Evolutionary conservation across 2,113 vertebrate genomes (phyloP).

Genomic region (Gallinago jamesoni): DNA sequence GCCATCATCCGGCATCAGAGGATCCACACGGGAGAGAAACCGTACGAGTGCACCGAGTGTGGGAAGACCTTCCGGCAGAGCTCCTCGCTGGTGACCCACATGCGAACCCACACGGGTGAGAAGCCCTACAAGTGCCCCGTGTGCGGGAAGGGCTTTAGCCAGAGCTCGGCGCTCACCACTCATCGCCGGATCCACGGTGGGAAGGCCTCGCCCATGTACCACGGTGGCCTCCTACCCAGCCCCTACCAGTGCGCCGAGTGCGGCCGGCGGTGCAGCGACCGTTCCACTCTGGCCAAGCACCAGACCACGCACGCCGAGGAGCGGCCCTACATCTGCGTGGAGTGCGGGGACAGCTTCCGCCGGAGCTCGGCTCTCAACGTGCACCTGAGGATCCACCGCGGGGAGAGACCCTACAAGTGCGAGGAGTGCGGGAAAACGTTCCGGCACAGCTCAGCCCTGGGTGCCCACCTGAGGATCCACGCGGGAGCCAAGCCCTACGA

Average conservation of each 20-base stretch:
- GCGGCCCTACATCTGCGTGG: conserved; percentile 25
- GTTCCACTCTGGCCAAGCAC: background rate
- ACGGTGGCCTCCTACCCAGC: background rate
- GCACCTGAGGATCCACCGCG: conserved; percentile 45
- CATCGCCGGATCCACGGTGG: background rate
- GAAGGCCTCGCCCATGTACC: background rate
- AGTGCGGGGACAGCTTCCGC: conserved; percentile 41
- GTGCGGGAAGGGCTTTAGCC: conserved; percentile 59
- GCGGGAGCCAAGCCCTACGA: conserved; percentile 56
- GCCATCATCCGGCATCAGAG: conserved; percentile 51
- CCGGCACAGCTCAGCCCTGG: conserved; percentile 65
- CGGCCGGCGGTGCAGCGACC: background rate
- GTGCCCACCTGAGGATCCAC: conserved; percentile 70
- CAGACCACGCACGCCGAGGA: background rate
- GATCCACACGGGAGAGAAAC: conserved; percentile 49
- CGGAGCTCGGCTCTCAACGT: conserved; percentile 21
- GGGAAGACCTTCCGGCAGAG: conserved; percentile 77
- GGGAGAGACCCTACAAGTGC: conserved; percentile 38
- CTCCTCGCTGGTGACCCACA: conserved; percentile 50
- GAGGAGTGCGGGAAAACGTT: conserved; percentile 56
- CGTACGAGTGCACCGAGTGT: conserved; percentile 74
- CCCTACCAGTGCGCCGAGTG: background rate
- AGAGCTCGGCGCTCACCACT: conserved; percentile 32
- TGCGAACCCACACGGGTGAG: conserved; percentile 19
- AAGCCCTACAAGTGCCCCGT: conserved; percentile 52